A percentile compares a stretch with the other conserved stretches of the same genome.
phyloP scores from a whole-genome alignment of 2,888 invertebrate genomes.

The Caenorhabditis panamensis region DNA sequence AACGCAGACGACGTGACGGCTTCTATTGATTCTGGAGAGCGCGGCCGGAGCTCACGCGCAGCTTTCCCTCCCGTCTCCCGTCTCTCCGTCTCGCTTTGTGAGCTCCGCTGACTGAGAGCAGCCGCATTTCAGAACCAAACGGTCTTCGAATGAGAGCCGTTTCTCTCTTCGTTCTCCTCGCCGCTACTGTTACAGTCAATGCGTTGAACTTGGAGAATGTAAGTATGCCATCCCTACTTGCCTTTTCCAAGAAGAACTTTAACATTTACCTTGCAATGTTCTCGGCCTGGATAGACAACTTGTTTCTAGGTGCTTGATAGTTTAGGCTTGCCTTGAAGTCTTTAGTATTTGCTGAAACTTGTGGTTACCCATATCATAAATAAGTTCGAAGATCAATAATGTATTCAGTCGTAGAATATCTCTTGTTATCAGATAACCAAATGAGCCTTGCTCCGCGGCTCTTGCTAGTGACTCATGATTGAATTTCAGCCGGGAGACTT shows the following conservation, averaged over 20 bases:
- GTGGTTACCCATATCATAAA: too few species aligned
- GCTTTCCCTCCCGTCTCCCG: neutral
- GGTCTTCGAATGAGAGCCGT: slow-evolving; percentile 39
- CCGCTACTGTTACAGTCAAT: slow-evolving; percentile 35
- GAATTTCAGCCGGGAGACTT: slow-evolving; percentile 50
- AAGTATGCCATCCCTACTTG: slow-evolving; percentile 8
- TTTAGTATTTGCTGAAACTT: too few species aligned
- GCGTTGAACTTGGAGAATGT: slow-evolving; percentile 52
- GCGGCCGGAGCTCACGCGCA: slow-evolving; percentile 12
- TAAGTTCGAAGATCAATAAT: too few species aligned
- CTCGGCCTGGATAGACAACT: too few species aligned
- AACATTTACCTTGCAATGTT: too few species aligned
- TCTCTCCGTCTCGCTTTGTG: neutral
- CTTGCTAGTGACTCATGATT: neutral
- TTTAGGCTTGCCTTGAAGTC: too few species aligned
- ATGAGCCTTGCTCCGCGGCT: too few species aligned
- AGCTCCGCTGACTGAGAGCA: neutral
- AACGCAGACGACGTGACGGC: slow-evolving; percentile 27
- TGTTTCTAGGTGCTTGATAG: too few species aligned
- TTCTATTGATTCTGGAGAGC: slow-evolving; percentile 4
- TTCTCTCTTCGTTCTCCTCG: slow-evolving; percentile 38
- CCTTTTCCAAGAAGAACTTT: too few species aligned
- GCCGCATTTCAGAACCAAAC: slow-evolving; percentile 43
- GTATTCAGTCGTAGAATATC: too few species aligned
- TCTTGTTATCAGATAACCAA: too few species aligned